Evolutionary conservation across 2,797 vertebrate species (phyloP).

Genomic region (Sternarchorhynchus goeldii): DNA sequence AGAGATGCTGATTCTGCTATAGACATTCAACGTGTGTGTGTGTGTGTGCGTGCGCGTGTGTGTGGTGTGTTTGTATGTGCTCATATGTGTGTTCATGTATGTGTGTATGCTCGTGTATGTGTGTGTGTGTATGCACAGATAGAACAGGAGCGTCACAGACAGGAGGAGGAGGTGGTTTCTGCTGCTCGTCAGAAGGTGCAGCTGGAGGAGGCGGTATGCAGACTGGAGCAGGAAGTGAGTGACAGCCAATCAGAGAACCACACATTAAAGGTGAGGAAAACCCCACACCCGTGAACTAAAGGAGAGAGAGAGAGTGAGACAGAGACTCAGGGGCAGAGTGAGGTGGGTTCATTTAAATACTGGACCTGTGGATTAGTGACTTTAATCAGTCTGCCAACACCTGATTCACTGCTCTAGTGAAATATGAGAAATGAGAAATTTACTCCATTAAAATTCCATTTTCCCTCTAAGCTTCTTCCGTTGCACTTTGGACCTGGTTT

Average conservation of each 20-base stretch:
- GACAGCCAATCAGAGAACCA: constrained; percentile 67
- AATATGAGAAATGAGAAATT: constrained; percentile 30
- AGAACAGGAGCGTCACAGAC: constrained; percentile 70
- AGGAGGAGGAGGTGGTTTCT: constrained; percentile 62
- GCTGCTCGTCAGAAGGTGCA: constrained; percentile 67
- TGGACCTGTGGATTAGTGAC: constrained; percentile 21
- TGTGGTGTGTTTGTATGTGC: constrained; percentile 17
- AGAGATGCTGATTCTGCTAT: constrained; percentile 58
- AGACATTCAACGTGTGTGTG: constrained; percentile 44
- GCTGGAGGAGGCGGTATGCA: constrained; percentile 61
- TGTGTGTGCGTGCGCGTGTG: background rate
- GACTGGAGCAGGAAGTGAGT: constrained; percentile 68
- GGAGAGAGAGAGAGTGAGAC: background rate
- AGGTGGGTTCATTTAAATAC: constrained; percentile 25
- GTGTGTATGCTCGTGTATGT: background rate
- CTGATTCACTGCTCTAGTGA: constrained; percentile 26
- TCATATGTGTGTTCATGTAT: background rate
- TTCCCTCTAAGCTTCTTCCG: constrained; percentile 11
- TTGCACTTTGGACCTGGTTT: constrained; percentile 16
- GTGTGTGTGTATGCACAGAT: constrained; percentile 64
- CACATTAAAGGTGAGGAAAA: constrained; percentile 67
- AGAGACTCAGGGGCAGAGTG: background rate
- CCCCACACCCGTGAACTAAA: constrained; percentile 72
- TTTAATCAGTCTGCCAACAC: constrained; percentile 33
- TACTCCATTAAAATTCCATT: constrained; percentile 34